Evolutionary conservation across 2,888 invertebrate species (phyloP).

Genomic region (Lithophane ornitopus): DNA sequence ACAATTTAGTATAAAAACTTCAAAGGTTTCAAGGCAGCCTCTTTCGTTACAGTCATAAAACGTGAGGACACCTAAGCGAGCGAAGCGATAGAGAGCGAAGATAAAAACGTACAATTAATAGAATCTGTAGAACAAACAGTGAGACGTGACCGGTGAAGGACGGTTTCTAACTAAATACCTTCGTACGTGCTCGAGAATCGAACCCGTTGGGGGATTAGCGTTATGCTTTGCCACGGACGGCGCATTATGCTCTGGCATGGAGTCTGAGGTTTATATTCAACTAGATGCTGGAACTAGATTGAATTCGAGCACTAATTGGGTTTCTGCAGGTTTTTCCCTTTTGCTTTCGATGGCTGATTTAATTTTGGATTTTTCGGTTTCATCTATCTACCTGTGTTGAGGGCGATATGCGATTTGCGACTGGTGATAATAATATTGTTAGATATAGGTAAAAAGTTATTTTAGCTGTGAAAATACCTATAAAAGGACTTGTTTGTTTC

Average conservation of each 20-base stretch:
- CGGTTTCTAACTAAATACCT: slow-evolving; percentile 67
- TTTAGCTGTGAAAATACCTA: neutral
- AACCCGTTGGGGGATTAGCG: slow-evolving; percentile 75
- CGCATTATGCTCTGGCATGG: slow-evolving; percentile 76
- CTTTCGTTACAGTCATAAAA: slow-evolving; percentile 53
- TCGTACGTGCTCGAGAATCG: slow-evolving; percentile 74
- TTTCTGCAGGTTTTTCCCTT: slow-evolving; percentile 24
- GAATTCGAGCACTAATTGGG: slow-evolving; percentile 53
- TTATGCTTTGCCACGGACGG: slow-evolving; percentile 76
- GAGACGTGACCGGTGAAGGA: slow-evolving; percentile 70
- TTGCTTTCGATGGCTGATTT: slow-evolving; percentile 25
- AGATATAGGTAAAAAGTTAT: slow-evolving; percentile 1
- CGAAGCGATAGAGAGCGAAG: slow-evolving; percentile 52
- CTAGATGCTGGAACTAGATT: slow-evolving; percentile 57
- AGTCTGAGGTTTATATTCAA: slow-evolving; percentile 50
- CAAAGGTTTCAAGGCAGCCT: slow-evolving; percentile 29
- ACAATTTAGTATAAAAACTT: slow-evolving; percentile 35
- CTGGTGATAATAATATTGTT: neutral
- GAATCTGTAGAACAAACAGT: slow-evolving; percentile 70
- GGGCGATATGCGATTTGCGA: neutral
- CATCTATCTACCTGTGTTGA: neutral
- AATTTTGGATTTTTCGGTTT: slow-evolving; percentile 13
- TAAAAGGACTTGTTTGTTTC: neutral
- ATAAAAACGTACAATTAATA: slow-evolving; percentile 66
- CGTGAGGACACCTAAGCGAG: slow-evolving; percentile 57